Evolutionary conservation across 1,140 invertebrate genomes (phyloP).

Genomic region (Lasioglossum albipes): DNA sequence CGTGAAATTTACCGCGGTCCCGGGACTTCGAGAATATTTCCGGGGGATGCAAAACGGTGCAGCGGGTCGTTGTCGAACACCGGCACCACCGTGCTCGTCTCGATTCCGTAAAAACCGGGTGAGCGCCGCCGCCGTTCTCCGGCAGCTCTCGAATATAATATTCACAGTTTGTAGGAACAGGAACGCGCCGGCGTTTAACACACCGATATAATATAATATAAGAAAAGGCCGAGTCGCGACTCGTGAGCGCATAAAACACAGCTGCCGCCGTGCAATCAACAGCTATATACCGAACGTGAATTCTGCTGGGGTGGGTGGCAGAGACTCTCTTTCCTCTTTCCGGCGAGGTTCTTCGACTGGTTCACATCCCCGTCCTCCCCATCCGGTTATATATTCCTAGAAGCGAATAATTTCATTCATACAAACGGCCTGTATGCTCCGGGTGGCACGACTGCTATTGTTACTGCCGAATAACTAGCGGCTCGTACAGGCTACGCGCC

Average conservation of each 20-base stretch:
- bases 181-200: conserved; percentile 74
- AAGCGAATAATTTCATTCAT: conserved; percentile 80
- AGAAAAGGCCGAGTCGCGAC: conserved; percentile 59
- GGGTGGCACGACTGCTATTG: conserved; percentile 77
- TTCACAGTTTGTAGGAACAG: conserved; percentile 75
- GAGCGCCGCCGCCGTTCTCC: not conserved
- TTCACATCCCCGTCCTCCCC: not conserved
- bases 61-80: conserved; percentile 17
- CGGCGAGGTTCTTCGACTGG: conserved; percentile 17
- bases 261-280: conserved; percentile 73
- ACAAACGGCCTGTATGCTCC: conserved; percentile 73
- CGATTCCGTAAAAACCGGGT: conserved; percentile 39
- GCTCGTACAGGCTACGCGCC: conserved; percentile 54
- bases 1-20: no score
- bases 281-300: conserved; percentile 52
- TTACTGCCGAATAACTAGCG: conserved; percentile 75
- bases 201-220: conserved; percentile 76
- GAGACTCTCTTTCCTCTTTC: conserved; percentile 9
- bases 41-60: not conserved
- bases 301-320: conserved; percentile 1
- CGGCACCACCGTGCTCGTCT: not conserved
- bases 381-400: conserved; percentile 70
- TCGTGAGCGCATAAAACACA: conserved; percentile 70
- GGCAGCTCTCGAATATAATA: conserved; percentile 65
- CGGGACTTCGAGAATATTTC: no score